Conservation (phyloP, 2,113 vertebrate species). For the Oncorhynchus masou region DNA sequence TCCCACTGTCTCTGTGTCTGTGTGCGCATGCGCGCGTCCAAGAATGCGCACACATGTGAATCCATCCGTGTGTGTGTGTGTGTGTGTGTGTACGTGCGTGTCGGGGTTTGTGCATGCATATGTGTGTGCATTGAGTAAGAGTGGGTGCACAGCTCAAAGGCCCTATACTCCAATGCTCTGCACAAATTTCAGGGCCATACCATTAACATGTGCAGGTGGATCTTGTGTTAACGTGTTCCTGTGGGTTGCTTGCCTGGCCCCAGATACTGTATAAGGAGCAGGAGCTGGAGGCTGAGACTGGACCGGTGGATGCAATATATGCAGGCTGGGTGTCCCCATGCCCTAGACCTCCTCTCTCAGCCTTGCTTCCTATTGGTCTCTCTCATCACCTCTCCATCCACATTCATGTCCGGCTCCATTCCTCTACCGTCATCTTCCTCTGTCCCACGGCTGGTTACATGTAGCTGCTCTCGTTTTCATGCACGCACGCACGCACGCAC, state of each 20-base stretch:
- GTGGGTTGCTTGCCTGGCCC: background rate
- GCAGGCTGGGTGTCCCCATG: background rate
- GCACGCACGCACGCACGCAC: too few species aligned
- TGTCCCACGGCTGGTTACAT: background rate
- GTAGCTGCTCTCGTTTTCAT: background rate
- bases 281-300: too few species aligned
- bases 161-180: background rate
- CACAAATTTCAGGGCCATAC: background rate
- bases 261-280: too few species aligned
- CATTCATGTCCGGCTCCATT: background rate
- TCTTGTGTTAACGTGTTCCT: background rate
- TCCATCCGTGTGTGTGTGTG: too few species aligned
- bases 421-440: background rate
- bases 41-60: background rate
- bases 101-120: background rate
- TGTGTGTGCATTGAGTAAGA: background rate
- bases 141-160: background rate
- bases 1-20: conserved; percentile 27
- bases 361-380: background rate
- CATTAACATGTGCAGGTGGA: conserved; percentile 39
- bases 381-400: conserved; percentile 15
- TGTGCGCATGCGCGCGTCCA: background rate
- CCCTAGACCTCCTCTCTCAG: background rate
- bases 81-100: too few species aligned
- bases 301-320: conserved; percentile 32